A percentile compares a stretch with the other conserved stretches of the same genome.
These are phyloP conservation scores for Troilus luridus DNA, from an alignment of 2,888 invertebrate species.

Conservation along the genomic window DNA sequence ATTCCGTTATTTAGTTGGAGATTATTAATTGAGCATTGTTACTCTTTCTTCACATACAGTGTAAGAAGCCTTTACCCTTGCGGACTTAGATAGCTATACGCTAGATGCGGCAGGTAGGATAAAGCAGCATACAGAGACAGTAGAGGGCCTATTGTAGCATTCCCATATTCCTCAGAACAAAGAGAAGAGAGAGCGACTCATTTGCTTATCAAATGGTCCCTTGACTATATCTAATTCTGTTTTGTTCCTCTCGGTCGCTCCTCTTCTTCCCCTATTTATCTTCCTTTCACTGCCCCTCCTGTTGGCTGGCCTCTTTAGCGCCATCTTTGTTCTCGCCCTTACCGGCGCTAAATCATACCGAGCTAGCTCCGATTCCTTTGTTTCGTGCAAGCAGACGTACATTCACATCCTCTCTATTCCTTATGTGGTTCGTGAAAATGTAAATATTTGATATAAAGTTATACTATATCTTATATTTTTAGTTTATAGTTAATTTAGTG, in stretches of 20 bases:
- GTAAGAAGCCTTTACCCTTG: background rate
- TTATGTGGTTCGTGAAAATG: background rate
- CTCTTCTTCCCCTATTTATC: slow-evolving; percentile 21
- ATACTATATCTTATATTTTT: no score
- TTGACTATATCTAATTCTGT: slow-evolving; percentile 3
- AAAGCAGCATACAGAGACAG: slow-evolving; percentile 1
- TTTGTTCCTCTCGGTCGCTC: slow-evolving; percentile 35
- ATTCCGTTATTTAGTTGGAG: no score
- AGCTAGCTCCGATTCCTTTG: background rate
- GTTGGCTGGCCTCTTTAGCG: slow-evolving; percentile 26
- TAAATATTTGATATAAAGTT: background rate
- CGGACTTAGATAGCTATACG: background rate
- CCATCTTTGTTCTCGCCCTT: slow-evolving; percentile 28
- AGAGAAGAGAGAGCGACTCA: background rate
- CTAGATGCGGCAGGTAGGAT: background rate
- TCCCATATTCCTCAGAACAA: slow-evolving; percentile 22
- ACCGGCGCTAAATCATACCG: background rate
- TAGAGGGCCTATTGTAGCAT: background rate
- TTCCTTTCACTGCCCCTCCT: background rate
- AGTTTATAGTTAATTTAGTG: no score
- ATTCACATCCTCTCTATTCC: background rate
- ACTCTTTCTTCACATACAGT: background rate
- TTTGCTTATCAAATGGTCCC: slow-evolving; percentile 50
- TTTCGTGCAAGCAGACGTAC: background rate
- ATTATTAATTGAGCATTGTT: no score